These are phyloP conservation scores for Valencia hispanica DNA, from an alignment of 2,797 vertebrate species.

Conservation along the genomic window DNA sequence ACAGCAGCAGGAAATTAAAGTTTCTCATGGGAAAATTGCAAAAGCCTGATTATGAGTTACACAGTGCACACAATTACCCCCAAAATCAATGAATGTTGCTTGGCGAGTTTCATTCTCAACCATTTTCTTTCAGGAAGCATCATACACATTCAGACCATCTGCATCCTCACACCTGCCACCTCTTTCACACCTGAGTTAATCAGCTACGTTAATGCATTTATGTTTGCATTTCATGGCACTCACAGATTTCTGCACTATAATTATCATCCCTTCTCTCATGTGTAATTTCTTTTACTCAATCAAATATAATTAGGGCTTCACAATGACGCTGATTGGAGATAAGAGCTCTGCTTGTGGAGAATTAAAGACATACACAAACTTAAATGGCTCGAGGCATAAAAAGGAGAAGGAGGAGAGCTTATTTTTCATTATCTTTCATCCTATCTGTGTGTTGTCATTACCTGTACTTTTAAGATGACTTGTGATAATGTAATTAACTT, in stretches of 20 bases:
- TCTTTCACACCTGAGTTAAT: conserved; percentile 56
- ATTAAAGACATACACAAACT: conserved; percentile 26
- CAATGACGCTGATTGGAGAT: conserved; percentile 74
- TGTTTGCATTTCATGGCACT: conserved; percentile 52
- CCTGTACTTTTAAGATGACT: conserved; percentile 30
- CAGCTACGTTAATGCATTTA: conserved; percentile 58
- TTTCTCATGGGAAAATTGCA: conserved; percentile 26
- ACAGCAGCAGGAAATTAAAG: background rate
- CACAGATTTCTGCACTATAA: conserved; percentile 55
- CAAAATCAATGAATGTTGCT: background rate
- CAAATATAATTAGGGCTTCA: conserved; percentile 68
- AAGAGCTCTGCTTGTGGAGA: conserved; percentile 50
- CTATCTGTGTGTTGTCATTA: conserved; percentile 34
- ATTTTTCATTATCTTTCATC: conserved; percentile 40
- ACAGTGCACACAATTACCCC: background rate
- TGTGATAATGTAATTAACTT: conserved; percentile 31
- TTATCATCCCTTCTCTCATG: conserved; percentile 54
- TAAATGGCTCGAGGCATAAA: conserved; percentile 38
- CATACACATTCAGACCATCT: conserved; percentile 44
- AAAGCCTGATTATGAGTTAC: conserved; percentile 12
- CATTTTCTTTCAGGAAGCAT: conserved; percentile 50
- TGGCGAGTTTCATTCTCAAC: conserved; percentile 39
- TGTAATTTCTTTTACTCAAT: conserved; percentile 60
- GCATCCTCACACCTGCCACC: conserved; percentile 57
- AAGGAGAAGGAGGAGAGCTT: conserved; percentile 17